These are phyloP conservation scores for Phoenoteleia sp. DNA, from an alignment of 2,888 invertebrate genomes.

Conservation along the genomic window DNA sequence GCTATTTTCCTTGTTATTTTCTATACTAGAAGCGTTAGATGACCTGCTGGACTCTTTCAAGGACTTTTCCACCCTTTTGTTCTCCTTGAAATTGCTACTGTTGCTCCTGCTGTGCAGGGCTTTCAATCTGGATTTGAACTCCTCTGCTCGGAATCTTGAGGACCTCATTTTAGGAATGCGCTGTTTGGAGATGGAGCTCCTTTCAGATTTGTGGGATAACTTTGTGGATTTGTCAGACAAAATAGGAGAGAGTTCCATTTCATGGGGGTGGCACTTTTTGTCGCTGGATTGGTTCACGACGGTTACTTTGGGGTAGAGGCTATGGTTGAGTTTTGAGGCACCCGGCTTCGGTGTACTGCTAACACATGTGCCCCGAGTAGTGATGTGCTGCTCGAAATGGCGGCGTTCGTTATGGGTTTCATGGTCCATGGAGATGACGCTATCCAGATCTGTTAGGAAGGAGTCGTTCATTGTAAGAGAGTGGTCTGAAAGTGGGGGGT, in stretches of 20 bases:
- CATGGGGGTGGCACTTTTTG: background rate
- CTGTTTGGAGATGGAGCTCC: conserved; percentile 15
- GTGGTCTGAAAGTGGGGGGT: no score
- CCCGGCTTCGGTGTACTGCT: conserved; percentile 60
- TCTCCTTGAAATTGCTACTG: conserved; percentile 27
- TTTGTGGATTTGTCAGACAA: background rate
- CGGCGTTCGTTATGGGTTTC: conserved; percentile 1
- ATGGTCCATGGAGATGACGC: background rate
- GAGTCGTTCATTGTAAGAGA: conserved; percentile 67
- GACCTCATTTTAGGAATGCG: conserved; percentile 5
- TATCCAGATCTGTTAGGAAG: conserved; percentile 55
- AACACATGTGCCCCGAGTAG: conserved; percentile 76
- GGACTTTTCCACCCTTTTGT: conserved; percentile 18
- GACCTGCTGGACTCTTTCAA: conserved; percentile 71
- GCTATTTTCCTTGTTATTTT: no score
- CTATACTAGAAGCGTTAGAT: conserved; percentile 81
- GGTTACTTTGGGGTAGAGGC: conserved; percentile 30
- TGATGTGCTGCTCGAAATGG: conserved; percentile 78
- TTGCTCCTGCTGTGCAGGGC: conserved; percentile 56
- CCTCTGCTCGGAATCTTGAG: background rate
- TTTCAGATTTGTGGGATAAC: background rate
- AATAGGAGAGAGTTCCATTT: background rate
- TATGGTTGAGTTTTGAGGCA: conserved; percentile 46
- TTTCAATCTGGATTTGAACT: conserved; percentile 61
- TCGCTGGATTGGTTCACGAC: background rate